Base-by-base conservation (phyloP, 2,113 vertebrate genomes). In the Calyptommatus sinebrachiatus region DNA sequence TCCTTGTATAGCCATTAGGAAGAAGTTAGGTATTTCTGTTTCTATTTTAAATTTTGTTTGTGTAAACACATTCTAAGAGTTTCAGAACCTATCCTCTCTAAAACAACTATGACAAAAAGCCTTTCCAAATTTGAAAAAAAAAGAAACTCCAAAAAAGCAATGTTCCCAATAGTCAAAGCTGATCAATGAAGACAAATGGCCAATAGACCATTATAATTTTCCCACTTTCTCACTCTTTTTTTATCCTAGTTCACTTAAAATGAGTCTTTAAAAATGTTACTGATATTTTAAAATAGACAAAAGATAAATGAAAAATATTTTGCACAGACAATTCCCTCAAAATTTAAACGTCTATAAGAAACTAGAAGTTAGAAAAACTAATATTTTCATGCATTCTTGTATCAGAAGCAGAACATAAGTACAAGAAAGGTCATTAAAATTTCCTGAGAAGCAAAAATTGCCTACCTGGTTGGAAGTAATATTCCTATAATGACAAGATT, bases 231-330 rank as follows among this genome's bases (percentile, higher is more conserved):
- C n/a, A n/a, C n/a, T n/a, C n/a, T n/a, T n/a, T n/a, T n/a, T n/a
- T n/a, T n/a, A 50, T 11, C 48, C 11, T 11, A 50, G 48, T 50
- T 11, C 48, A 50, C n/a, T n/a, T n/a, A n/a, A n/a, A n/a, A n/a
- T n/a, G n/a, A n/a, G n/a, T n/a, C 48, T 69, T 69, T 41, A 68
- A 68, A 68, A 35, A 31, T 18, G 28, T 68, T 68, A 71, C 50
- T 63, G 74, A 35, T 66, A 84, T 77, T 79, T 81, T 74, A 79
- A 78, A 41, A 78, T 74, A 79, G 69, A 41, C 83, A 68, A 62
- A 50, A 53, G 57, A 41, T 22, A 68, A 57, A 84, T 41, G 26
- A n/a, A 76, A 76, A 78, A 78, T 70, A 11, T 57, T 84, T 82
- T 71, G 76, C 35, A 82, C n/a, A 28, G 1, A 20, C 50, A 72